A percentile compares a stretch with the other conserved stretches of the same genome.
Evolutionary conservation across 1,140 invertebrate species (phyloP).

Genomic region (Venturia canescens): DNA sequence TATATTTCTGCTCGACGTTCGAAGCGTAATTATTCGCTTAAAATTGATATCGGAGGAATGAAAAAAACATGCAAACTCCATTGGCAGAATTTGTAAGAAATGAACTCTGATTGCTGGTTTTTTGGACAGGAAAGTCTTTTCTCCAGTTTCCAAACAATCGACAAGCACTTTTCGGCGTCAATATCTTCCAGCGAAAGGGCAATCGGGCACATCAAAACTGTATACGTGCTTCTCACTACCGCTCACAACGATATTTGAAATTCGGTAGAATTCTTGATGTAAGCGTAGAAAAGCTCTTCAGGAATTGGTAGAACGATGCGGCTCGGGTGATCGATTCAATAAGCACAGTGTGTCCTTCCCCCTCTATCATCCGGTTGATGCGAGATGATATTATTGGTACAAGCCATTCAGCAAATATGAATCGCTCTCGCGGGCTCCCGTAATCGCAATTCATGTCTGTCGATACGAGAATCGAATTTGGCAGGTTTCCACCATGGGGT

Average conservation of each 20-base stretch:
- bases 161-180: too few species aligned
- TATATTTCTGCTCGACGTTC: not conserved
- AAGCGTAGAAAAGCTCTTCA: not conserved
- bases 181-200: too few species aligned
- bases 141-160: not conserved
- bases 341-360: not conserved
- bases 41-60: not conserved
- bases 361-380: not conserved
- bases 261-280: not conserved
- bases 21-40: not conserved
- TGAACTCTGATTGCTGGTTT: too few species aligned
- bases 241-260: not conserved
- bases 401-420: conserved; percentile 11
- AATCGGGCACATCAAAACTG: too few species aligned
- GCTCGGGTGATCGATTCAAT: conserved; percentile 25
- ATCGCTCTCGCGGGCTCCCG: conserved; percentile 12
- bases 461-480: conserved; percentile 23
- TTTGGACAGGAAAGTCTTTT: not conserved
- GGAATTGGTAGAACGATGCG: not conserved
- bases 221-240: too few species aligned
- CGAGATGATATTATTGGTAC: conserved; percentile 27
- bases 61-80: too few species aligned
- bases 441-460: conserved; percentile 23
- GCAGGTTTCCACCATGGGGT: conserved; percentile 7
- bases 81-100: too few species aligned